Percentiles rank a stretch among this genome's conserved stretches.
Evolutionary conservation across 2,797 vertebrate genomes (phyloP).

Genomic region (Sebastes jordani): DNA sequence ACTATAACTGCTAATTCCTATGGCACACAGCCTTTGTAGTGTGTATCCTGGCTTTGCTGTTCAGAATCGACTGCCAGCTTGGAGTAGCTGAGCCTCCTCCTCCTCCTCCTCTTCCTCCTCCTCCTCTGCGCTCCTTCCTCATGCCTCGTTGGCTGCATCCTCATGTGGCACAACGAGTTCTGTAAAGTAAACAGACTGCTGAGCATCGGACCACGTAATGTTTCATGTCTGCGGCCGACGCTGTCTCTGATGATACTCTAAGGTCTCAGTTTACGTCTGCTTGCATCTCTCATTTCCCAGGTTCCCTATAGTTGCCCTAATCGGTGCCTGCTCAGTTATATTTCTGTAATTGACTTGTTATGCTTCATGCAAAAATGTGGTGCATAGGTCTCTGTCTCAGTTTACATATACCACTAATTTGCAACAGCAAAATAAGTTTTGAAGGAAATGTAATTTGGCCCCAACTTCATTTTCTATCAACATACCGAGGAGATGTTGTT

Average conservation of each 20-base stretch:
- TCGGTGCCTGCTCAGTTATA: not conserved
- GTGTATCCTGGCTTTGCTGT: constrained; percentile 14
- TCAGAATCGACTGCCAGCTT: constrained; percentile 29
- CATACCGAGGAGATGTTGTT: not conserved
- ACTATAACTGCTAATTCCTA: constrained; percentile 6
- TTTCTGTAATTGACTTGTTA: not conserved
- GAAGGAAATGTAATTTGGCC: not conserved
- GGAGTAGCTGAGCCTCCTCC: constrained; percentile 17
- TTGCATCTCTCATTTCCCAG: constrained; percentile 5
- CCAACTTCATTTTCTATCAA: not conserved
- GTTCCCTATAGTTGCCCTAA: not conserved
- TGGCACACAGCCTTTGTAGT: constrained; percentile 15
- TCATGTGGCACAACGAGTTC: constrained; percentile 34
- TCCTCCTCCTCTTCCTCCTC: constrained; percentile 26
- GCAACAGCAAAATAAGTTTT: not conserved
- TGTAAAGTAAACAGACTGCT: constrained; percentile 48
- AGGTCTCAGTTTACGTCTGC: constrained; percentile 14
- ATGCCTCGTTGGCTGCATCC: constrained; percentile 42
- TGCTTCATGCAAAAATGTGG: not conserved
- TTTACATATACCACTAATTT: not conserved
- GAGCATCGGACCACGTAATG: constrained; percentile 44
- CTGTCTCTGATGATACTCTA: constrained; percentile 19
- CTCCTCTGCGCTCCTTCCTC: constrained; percentile 18
- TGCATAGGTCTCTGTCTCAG: not conserved
- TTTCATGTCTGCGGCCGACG: constrained; percentile 26